Conservation (phyloP, 2,888 invertebrate species). For the Drymonia ruficornis region DNA sequence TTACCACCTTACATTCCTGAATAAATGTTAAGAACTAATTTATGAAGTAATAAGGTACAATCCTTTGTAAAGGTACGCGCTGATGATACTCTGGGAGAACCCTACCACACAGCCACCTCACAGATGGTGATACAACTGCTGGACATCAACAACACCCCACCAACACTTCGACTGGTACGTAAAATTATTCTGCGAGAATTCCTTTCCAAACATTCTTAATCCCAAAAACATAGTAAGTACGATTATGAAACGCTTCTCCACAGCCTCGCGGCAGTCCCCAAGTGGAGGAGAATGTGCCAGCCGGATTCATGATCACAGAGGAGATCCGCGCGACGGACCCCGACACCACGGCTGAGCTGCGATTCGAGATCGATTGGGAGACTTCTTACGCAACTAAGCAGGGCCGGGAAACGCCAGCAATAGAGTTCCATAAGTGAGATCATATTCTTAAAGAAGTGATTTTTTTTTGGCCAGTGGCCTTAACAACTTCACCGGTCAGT, state of each 20-base stretch:
- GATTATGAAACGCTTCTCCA: neutral
- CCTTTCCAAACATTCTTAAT: neutral
- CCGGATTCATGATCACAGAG: slow-evolving; percentile 62
- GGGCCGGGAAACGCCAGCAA: slow-evolving; percentile 63
- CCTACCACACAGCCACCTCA: slow-evolving; percentile 75
- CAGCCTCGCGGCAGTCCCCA: slow-evolving; percentile 77
- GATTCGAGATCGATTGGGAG: slow-evolving; percentile 86
- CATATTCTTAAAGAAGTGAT: neutral
- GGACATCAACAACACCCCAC: slow-evolving; percentile 91
- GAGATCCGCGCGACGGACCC: slow-evolving; percentile 84
- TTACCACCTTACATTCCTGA: neutral
- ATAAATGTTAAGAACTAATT: neutral
- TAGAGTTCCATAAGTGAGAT: slow-evolving; percentile 60
- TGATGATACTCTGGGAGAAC: slow-evolving; percentile 73
- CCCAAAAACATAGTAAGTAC: neutral
- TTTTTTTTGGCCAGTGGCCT: too few species aligned
- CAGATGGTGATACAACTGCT: slow-evolving; percentile 85
- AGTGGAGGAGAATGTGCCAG: slow-evolving; percentile 83
- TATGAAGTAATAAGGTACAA: neutral
- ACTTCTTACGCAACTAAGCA: slow-evolving; percentile 85
- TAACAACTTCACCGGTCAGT: too few species aligned
- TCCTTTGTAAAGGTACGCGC: slow-evolving; percentile 64
- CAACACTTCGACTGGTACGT: slow-evolving; percentile 86
- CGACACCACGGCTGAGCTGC: slow-evolving; percentile 84
- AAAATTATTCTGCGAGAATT: neutral